Percentiles rank a stretch among this genome's conserved stretches.
Evolutionary conservation across 1,140 invertebrate genomes (phyloP).

Genomic region (Drosophila rufa): DNA sequence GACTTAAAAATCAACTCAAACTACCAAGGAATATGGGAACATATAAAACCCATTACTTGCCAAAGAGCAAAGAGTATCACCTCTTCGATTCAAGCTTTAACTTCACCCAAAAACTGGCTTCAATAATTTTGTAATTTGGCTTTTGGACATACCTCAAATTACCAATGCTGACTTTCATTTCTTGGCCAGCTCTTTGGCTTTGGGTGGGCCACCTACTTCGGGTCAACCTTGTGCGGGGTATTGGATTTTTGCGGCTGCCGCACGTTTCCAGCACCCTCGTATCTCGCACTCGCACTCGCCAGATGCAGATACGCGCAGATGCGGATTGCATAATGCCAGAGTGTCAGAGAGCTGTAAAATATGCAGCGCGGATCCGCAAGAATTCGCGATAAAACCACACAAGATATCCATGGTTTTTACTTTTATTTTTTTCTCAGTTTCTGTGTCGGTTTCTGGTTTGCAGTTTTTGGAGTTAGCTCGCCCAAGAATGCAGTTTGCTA

Average conservation of each 20-base stretch:
- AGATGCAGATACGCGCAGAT: slow-evolving; percentile 33
- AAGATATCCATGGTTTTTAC: slow-evolving; percentile 35
- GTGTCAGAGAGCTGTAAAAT: slow-evolving; percentile 37
- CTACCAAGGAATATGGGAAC: too few species aligned
- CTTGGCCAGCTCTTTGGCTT: slow-evolving; percentile 30
- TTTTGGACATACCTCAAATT: slow-evolving; percentile 70
- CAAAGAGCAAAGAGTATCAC: slow-evolving; percentile 10
- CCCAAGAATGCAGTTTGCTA: slow-evolving; percentile 49
- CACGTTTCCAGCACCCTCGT: slow-evolving; percentile 51
- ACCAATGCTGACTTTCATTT: slow-evolving; percentile 77
- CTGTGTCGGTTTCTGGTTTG: slow-evolving; percentile 33
- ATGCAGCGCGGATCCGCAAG: slow-evolving; percentile 43
- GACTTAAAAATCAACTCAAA: not conserved
- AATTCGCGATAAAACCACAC: slow-evolving; percentile 35
- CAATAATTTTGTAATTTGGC: slow-evolving; percentile 53
- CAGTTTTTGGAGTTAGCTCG: slow-evolving; percentile 27
- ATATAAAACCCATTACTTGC: not conserved
- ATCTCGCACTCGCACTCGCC: slow-evolving; percentile 34
- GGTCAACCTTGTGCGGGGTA: slow-evolving; percentile 69
- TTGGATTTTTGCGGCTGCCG: slow-evolving; percentile 52
- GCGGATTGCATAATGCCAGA: slow-evolving; percentile 44
- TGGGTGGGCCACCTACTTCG: slow-evolving; percentile 70
- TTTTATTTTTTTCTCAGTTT: slow-evolving; percentile 4
- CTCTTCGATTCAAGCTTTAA: not conserved
- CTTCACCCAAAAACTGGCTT: slow-evolving; percentile 14